phyloP scores from a whole-genome alignment of 2,113 vertebrate genomes.

The Tragelaphus strepsiceros region DNA sequence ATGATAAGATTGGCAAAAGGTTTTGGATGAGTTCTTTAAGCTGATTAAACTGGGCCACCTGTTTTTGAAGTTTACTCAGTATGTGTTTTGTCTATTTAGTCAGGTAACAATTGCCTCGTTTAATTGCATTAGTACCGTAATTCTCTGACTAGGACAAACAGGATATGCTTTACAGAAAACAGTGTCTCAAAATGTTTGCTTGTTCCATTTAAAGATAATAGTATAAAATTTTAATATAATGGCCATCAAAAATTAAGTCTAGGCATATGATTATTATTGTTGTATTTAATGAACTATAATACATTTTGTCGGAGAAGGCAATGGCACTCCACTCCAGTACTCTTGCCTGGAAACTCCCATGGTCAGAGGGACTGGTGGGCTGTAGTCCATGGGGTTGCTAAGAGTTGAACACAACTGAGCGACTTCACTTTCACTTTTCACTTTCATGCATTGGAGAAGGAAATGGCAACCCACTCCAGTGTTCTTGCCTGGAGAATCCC shows the following conservation, averaged over 20 bases:
- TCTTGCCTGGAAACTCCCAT: too few relatives aligned
- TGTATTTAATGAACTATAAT: neutral
- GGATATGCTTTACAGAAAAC: neutral
- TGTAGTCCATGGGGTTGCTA: too few relatives aligned
- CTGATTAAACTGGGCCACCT: slow-evolving; percentile 57
- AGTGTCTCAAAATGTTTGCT: neutral
- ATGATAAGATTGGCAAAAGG: slow-evolving; percentile 18
- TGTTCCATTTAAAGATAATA: neutral
- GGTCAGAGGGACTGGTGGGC: too few relatives aligned
- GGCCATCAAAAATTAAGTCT: neutral
- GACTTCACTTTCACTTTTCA: too few relatives aligned
- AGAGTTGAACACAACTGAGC: too few relatives aligned
- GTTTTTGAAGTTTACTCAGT: slow-evolving; percentile 44
- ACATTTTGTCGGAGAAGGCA: neutral
- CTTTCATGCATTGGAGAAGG: too few relatives aligned
- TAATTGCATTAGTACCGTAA: neutral
- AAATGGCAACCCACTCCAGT: too few relatives aligned
- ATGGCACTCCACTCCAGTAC: too few relatives aligned
- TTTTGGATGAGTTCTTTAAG: slow-evolving; percentile 49
- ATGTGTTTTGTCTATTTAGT: slow-evolving; percentile 34
- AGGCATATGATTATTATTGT: neutral
- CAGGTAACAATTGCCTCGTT: slow-evolving; percentile 31
- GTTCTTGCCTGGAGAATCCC: too few relatives aligned
- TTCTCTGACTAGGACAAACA: neutral
- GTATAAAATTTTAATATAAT: neutral